These are phyloP conservation scores for Xestia rhomboidea DNA, from an alignment of 2,888 invertebrate species.

Conservation along the genomic window DNA sequence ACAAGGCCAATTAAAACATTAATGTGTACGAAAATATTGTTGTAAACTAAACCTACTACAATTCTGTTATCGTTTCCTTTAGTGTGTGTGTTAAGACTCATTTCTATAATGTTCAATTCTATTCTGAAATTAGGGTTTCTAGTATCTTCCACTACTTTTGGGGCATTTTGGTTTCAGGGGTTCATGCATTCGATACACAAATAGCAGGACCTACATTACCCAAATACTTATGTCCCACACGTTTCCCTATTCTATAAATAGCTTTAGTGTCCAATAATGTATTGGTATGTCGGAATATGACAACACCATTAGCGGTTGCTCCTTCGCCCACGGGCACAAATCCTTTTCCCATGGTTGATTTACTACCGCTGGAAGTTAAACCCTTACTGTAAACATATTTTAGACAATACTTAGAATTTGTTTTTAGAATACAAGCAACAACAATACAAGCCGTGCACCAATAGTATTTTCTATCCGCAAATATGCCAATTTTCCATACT, in stretches of 20 bases:
- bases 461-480: background rate
- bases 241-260: conserved; percentile 13
- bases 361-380: background rate
- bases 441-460: background rate
- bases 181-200: background rate
- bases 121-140: background rate
- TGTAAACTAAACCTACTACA: background rate
- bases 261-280: conserved; percentile 11
- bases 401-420: background rate
- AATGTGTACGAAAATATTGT: conserved; percentile 22
- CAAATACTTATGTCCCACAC: background rate
- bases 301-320: conserved; percentile 24
- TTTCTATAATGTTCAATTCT: background rate
- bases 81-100: background rate
- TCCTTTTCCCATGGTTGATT: conserved; percentile 7
- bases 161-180: background rate
- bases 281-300: conserved; percentile 19
- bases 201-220: background rate
- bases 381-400: background rate
- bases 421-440: background rate
- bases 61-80: conserved; percentile 1
- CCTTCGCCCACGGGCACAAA: conserved; percentile 10
- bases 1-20: conserved; percentile 49
- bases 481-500: background rate
- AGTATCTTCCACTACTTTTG: background rate